Evolutionary conservation across 2,888 invertebrate genomes (phyloP), one percentile per base, ranked within the genome.

Genomic region (Clistopyga incitator): DNA sequence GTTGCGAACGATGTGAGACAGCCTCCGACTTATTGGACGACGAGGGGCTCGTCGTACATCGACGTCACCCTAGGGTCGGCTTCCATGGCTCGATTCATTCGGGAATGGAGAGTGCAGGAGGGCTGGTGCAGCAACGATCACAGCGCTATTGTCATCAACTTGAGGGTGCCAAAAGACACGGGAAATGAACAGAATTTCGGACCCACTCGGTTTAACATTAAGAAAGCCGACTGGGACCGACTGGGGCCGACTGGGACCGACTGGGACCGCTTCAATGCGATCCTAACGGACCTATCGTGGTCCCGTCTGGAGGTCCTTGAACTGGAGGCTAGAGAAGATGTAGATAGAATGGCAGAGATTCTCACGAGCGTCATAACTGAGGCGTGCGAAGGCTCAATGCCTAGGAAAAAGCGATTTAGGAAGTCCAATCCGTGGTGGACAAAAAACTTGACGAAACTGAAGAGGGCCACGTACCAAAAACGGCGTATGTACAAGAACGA

Each of bases 351-450:
- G n/a, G n/a, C n/a, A n/a, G n/a, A n/a, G n/a, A n/a, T n/a, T n/a
- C n/a, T n/a, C n/a, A n/a, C n/a, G n/a, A n/a, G n/a, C n/a, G n/a
- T n/a, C n/a, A n/a, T n/a, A n/a, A n/a, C n/a, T n/a, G n/a, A n/a
- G n/a, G n/a, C n/a, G n/a, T n/a, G n/a, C n/a, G n/a, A n/a, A n/a
- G n/a, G n/a, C n/a, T n/a, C 84, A 0, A 84, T 87, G 61, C 81
- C 80, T 1, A 70, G 74, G 1, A 84, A 77, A n/a, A 20, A 4
- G 11, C 38, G 15, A 0, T 86, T 74, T 75, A 80, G 78, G 11
- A 85, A 82, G 84, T 86, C 81, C 76, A 85, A 84, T 34, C 85
- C 84, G 52, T 87, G 86, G 85, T 86, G 86, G 85, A 86, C 84
- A 8, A 1, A 4, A 10, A 71, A 61, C 10, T 47, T 87, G 0